Evolutionary conservation across 1,140 invertebrate species (phyloP).

Genomic region (Lordiphosa collinella): DNA sequence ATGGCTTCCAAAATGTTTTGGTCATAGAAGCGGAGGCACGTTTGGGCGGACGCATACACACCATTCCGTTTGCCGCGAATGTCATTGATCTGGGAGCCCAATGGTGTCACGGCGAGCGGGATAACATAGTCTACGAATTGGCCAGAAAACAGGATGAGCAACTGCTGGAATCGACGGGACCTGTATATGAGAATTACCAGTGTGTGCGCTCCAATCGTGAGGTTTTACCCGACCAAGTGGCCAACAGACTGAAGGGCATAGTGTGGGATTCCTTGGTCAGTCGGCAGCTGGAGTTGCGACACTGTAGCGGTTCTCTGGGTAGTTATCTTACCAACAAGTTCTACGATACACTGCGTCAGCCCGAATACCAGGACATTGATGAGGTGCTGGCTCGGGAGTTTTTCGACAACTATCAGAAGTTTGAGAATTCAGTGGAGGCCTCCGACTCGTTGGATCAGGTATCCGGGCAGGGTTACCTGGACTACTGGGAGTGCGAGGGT

Average conservation of each 20-base stretch:
- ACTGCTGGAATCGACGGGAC: conserved; percentile 80
- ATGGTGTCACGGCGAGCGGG: conserved; percentile 88
- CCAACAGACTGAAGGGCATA: conserved; percentile 62
- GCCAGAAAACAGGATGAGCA: conserved; percentile 82
- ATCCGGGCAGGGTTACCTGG: conserved; percentile 81
- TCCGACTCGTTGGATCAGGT: conserved; percentile 83
- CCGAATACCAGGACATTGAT: conserved; percentile 69
- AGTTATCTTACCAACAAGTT: conserved; percentile 79
- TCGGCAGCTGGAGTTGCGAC: conserved; percentile 58
- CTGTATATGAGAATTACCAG: conserved; percentile 66
- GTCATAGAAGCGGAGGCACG: conserved; percentile 85
- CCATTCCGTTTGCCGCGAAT: conserved; percentile 82
- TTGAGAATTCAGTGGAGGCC: conserved; percentile 82
- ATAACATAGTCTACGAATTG: conserved; percentile 86
- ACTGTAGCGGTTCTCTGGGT: conserved; percentile 79
- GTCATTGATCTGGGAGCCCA: conserved; percentile 91
- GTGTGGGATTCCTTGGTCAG: conserved; percentile 69
- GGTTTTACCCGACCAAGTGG: conserved; percentile 65
- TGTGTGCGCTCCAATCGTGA: conserved; percentile 79
- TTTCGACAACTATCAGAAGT: conserved; percentile 82
- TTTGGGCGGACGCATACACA: conserved; percentile 86
- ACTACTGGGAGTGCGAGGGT: conserved; percentile 84
- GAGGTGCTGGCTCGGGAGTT: conserved; percentile 79
- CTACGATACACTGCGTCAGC: conserved; percentile 59
- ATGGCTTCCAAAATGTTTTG: conserved; percentile 81